A percentile compares a stretch with the other conserved stretches of the same genome.
These are phyloP conservation scores for Cotesia chilonis DNA, from an alignment of 1,140 invertebrate species.

Conservation along the genomic window DNA sequence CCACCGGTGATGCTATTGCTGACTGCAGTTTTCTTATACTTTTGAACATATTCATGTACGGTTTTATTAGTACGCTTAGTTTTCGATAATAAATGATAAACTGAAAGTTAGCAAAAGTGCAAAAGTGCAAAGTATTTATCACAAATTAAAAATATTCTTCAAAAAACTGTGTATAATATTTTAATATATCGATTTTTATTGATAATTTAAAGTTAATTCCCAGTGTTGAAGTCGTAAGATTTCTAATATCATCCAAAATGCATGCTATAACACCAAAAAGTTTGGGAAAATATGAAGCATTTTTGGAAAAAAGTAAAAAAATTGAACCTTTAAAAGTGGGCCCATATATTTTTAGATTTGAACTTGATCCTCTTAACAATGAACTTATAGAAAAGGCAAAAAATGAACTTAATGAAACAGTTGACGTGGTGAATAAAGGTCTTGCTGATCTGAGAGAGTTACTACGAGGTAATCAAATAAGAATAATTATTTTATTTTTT, in stretches of 20 bases:
- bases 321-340: slow-evolving; percentile 44
- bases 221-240: not conserved
- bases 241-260: not conserved
- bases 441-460: slow-evolving; percentile 53
- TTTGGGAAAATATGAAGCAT: not conserved
- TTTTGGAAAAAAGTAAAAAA: slow-evolving; percentile 16
- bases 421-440: slow-evolving; percentile 53
- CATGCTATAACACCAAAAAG: not conserved
- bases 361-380: slow-evolving; percentile 43
- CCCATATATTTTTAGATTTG: slow-evolving; percentile 40
- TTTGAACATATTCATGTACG: not conserved
- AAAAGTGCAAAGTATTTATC: too few relatives aligned
- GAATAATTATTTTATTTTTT: not conserved
- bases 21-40: slow-evolving; percentile 15
- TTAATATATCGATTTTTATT: too few relatives aligned
- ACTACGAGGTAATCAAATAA: slow-evolving; percentile 54
- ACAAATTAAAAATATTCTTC: not conserved
- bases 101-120: too few relatives aligned
- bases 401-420: slow-evolving; percentile 63
- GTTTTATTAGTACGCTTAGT: not conserved
- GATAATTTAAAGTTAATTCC: not conserved
- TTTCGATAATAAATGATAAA: too few relatives aligned
- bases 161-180: too few relatives aligned
- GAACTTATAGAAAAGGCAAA: slow-evolving; percentile 48
- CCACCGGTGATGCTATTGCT: slow-evolving; percentile 8